Conservation (phyloP, 2,113 vertebrate genomes). For the Sceloporus undulatus region DNA sequence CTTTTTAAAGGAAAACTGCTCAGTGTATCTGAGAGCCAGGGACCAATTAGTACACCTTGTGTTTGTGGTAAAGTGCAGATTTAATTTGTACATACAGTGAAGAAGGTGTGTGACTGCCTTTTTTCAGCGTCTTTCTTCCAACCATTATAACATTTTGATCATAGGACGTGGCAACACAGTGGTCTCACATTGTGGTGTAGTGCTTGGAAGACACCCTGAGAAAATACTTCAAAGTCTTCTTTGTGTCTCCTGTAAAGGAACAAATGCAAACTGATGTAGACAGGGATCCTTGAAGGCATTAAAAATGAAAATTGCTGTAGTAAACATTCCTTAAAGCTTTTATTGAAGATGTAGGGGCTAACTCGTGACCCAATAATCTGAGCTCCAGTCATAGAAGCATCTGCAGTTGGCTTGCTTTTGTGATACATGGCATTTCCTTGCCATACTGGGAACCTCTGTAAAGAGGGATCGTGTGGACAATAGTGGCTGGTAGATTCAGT, state of each 20-base stretch:
- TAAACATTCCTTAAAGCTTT: not conserved
- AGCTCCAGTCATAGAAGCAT: not conserved
- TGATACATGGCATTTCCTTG: not conserved
- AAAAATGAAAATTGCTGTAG: not conserved
- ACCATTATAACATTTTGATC: not conserved
- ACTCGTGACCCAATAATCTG: not conserved
- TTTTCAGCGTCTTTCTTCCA: not conserved
- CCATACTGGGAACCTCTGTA: not conserved
- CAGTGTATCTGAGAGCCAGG: not conserved
- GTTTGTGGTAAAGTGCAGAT: not conserved
- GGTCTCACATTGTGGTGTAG: no score
- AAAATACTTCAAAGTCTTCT: no score
- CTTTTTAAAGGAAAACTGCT: not conserved
- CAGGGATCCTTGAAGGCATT: not conserved
- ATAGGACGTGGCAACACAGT: no score
- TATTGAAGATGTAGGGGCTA: not conserved
- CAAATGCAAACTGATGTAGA: not conserved
- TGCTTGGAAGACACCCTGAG: no score
- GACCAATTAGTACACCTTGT: not conserved
- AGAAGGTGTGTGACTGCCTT: not conserved
- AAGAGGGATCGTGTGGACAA: not conserved
- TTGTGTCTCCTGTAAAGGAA: not conserved
- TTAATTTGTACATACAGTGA: not conserved
- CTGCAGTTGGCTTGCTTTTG: not conserved
- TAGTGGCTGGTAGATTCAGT: no score